A percentile compares a stretch with the other conserved stretches of the same genome.
Conservation (phyloP, 1,140 invertebrate species). For the Acromyrmex charruanus region DNA sequence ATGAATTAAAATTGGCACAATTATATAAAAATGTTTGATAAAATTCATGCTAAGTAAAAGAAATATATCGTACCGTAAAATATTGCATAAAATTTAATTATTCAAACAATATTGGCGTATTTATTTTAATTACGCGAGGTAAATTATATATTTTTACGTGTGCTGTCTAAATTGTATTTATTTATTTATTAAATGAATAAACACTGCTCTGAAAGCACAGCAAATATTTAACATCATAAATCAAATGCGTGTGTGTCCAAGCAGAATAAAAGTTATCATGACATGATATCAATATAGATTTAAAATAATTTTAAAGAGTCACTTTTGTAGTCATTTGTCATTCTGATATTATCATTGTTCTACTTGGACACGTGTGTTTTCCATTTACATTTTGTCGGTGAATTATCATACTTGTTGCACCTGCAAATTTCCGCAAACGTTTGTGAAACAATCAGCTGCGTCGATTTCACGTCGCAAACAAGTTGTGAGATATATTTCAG, state of each 20-base stretch:
- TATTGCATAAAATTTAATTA: background rate
- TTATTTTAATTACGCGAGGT: background rate
- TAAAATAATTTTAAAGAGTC: too few relatives aligned
- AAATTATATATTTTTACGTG: background rate
- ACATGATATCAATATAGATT: too few relatives aligned
- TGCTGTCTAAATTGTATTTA: background rate
- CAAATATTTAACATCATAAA: background rate
- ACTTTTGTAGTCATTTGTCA: too few relatives aligned
- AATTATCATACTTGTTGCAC: slow-evolving; percentile 12
- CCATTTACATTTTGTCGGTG: background rate
- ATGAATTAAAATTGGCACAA: slow-evolving; percentile 3
- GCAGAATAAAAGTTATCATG: too few relatives aligned
- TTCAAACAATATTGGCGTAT: background rate
- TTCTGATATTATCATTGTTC: too few relatives aligned
- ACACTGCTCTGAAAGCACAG: background rate
- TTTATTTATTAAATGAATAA: slow-evolving; percentile 9
- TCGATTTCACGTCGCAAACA: slow-evolving; percentile 7
- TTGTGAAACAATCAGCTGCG: slow-evolving; percentile 1
- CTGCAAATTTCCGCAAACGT: background rate
- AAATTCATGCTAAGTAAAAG: background rate
- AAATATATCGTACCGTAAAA: background rate
- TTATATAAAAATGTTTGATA: slow-evolving; percentile 6
- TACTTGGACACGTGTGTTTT: background rate
- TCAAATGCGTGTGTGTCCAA: background rate
- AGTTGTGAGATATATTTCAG: background rate